These are phyloP conservation scores for Oncorhynchus clarkii DNA, from an alignment of 2,113 vertebrate genomes.

Conservation along the genomic window DNA sequence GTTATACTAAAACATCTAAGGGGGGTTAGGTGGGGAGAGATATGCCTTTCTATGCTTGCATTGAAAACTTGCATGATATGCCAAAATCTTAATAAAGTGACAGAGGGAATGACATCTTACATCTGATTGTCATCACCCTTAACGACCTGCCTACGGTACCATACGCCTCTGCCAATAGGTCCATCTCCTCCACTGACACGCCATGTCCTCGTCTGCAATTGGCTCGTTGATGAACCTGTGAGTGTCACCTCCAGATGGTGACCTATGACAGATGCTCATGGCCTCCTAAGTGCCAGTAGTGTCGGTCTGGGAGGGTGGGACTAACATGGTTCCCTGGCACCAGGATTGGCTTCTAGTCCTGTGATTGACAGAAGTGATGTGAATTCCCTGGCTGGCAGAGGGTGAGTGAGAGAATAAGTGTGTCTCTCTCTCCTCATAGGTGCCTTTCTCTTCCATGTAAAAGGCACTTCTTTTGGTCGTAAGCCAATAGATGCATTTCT, in stretches of 20 bases:
- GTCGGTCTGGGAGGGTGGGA: constrained; percentile 12
- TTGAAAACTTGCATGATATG: constrained; percentile 86
- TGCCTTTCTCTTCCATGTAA: constrained; percentile 82
- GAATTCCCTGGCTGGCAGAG: constrained; percentile 50
- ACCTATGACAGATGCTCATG: constrained; percentile 42
- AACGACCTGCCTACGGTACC: constrained; percentile 46
- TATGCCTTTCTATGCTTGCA: constrained; percentile 74
- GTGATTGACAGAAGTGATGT: constrained; percentile 30
- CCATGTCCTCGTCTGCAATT: constrained; percentile 40
- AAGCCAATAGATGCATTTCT: constrained; percentile 76
- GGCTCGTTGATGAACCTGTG: constrained; percentile 51
- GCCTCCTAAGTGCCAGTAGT: constrained; percentile 42
- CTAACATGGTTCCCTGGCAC: constrained; percentile 1
- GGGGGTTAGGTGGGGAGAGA: constrained; percentile 49
- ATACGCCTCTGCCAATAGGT: constrained; percentile 53
- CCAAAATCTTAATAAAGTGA: constrained; percentile 76
- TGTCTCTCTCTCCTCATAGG: constrained; percentile 62
- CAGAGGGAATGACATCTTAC: constrained; percentile 87
- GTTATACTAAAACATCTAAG: constrained; percentile 49
- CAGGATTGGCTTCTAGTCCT: constrained; percentile 13
- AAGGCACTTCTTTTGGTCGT: constrained; percentile 93
- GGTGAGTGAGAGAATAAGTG: constrained; percentile 40
- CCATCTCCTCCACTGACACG: constrained; percentile 50
- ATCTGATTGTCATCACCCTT: constrained; percentile 86
- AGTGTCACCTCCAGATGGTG: constrained; percentile 35